These are phyloP conservation scores for Volucella inflata DNA, from an alignment of 2,888 invertebrate genomes.

Conservation along the genomic window DNA sequence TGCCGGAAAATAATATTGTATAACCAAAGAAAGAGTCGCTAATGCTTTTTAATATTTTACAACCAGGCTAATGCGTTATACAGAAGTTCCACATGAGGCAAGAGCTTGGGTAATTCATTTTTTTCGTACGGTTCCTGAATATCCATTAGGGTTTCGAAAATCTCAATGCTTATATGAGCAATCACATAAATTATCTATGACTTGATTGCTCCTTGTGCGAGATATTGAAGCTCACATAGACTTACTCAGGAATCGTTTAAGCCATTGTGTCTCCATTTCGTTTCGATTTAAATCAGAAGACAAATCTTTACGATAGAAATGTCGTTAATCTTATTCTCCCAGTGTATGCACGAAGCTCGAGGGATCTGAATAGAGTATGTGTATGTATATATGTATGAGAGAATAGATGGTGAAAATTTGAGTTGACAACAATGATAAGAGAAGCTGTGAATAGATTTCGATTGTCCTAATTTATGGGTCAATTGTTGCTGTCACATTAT, in stretches of 20 bases:
- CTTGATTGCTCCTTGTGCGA: neutral
- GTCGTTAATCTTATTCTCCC: slow-evolving; percentile 46
- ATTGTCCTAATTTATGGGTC: slow-evolving; percentile 56
- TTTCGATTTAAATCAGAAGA: slow-evolving; percentile 38
- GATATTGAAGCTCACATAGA: neutral
- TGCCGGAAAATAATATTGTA: too few species aligned
- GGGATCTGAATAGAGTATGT: neutral
- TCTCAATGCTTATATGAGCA: neutral
- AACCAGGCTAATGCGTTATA: too few species aligned
- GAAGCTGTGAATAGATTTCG: slow-evolving; percentile 51
- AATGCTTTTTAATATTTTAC: too few species aligned
- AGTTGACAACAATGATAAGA: slow-evolving; percentile 51
- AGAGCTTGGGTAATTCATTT: neutral
- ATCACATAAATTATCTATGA: slow-evolving; percentile 7
- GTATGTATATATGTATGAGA: slow-evolving; percentile 7
- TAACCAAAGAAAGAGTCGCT: too few species aligned
- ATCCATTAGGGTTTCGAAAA: neutral
- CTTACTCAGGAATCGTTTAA: slow-evolving; percentile 17
- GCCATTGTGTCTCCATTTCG: slow-evolving; percentile 18
- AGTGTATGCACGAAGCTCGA: neutral
- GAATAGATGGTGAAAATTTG: slow-evolving; percentile 48
- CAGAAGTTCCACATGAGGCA: too few species aligned
- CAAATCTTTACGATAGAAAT: slow-evolving; percentile 38
- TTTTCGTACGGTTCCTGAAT: neutral
- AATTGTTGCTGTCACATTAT: slow-evolving; percentile 45